Evolutionary conservation across 2,888 invertebrate genomes (phyloP).

Genomic region (Deilephila porcellus): DNA sequence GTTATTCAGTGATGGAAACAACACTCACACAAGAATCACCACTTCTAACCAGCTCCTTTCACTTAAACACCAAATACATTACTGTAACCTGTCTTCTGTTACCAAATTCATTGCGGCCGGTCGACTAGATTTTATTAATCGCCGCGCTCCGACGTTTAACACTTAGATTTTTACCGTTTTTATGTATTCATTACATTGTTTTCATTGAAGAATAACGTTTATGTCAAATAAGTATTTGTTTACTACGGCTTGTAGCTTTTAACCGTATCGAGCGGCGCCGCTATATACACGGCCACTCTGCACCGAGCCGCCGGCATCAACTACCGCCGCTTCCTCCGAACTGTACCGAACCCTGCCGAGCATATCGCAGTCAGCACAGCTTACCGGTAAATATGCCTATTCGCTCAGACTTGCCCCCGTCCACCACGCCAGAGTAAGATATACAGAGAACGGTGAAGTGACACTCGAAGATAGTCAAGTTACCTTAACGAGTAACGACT

Average conservation of each 20-base stretch:
- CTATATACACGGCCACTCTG: conserved; percentile 47
- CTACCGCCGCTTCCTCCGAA: conserved; percentile 55
- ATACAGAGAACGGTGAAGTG: conserved; percentile 21
- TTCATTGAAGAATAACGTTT: conserved; percentile 66
- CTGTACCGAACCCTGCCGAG: conserved; percentile 62
- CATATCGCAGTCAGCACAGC: conserved; percentile 44
- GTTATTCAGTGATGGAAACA: conserved; percentile 55
- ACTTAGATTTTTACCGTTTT: conserved; percentile 31
- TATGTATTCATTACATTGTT: conserved; percentile 46
- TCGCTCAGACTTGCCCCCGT: conserved; percentile 50
- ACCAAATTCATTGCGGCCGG: conserved; percentile 70
- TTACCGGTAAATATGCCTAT: conserved; percentile 63
- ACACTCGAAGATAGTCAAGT: conserved; percentile 25
- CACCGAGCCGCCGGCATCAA: conserved; percentile 58
- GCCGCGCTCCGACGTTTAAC: not conserved
- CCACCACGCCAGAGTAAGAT: conserved; percentile 49
- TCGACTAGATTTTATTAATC: conserved; percentile 59
- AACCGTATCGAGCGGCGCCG: conserved; percentile 42
- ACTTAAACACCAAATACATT: conserved; percentile 69
- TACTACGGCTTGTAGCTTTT: conserved; percentile 58
- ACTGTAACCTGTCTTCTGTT: conserved; percentile 59
- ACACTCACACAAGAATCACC: conserved; percentile 64
- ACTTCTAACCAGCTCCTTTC: conserved; percentile 71
- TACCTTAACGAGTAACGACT: conserved; percentile 14
- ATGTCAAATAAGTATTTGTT: conserved; percentile 70